A percentile compares a stretch with the other conserved stretches of the same genome.
Evolutionary conservation across 2,113 vertebrate species (phyloP).

Genomic region (Myiozetetes cayanensis): DNA sequence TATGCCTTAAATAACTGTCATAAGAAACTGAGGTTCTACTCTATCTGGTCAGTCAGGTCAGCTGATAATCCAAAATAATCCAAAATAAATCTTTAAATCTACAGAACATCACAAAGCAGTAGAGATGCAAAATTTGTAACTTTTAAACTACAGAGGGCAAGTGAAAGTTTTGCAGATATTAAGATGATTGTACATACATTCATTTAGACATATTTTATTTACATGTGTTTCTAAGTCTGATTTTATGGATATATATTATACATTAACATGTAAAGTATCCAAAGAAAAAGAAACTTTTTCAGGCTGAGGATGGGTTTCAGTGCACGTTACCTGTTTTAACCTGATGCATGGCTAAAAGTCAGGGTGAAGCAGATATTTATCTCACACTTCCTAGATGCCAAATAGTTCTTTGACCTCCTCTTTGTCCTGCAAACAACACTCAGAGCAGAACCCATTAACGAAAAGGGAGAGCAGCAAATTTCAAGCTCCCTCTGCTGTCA

Average conservation of each 20-base stretch:
- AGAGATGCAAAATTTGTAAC: not conserved
- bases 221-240: not conserved
- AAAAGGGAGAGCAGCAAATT: not conserved
- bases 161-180: not conserved
- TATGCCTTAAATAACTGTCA: not conserved
- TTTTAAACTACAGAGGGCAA: not conserved
- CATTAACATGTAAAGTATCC: not conserved
- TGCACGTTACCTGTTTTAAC: not conserved
- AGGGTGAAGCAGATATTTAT: not conserved
- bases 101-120: not conserved
- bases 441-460: not conserved
- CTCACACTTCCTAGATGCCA: not conserved
- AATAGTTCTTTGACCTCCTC: not conserved
- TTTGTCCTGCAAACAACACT: not conserved
- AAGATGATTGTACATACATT: not conserved
- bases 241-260: not conserved
- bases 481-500: not conserved
- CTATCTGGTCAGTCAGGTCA: not conserved
- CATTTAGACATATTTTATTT: not conserved
- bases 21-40: not conserved
- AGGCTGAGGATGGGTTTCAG: not conserved
- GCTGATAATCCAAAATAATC: not conserved
- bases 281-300: not conserved
- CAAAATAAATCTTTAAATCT: not conserved
- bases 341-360: not conserved